Conservation (phyloP, 2,888 invertebrate species). For the Drosophila eohydei region DNA sequence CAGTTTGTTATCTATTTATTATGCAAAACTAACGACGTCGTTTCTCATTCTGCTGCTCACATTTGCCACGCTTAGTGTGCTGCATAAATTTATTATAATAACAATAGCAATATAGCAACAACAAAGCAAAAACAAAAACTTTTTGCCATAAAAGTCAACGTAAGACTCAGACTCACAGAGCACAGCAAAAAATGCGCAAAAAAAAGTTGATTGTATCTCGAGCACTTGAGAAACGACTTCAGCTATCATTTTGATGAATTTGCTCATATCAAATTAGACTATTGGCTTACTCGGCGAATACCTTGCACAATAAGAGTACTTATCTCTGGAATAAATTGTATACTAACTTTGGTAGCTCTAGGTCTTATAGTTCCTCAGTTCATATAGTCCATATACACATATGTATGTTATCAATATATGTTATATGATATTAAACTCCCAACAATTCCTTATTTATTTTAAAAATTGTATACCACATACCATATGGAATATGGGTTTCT, state of each 20-base stretch:
- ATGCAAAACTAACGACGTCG: conserved; percentile 60
- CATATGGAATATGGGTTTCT: neutral
- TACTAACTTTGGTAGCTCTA: neutral
- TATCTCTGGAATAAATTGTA: neutral
- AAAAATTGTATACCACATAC: neutral
- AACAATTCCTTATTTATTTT: no score
- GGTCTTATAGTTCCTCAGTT: neutral
- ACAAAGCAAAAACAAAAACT: conserved; percentile 37
- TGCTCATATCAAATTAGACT: neutral
- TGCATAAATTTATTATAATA: conserved; percentile 54
- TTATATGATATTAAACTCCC: no score
- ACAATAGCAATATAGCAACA: conserved; percentile 29
- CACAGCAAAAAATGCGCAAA: conserved; percentile 30
- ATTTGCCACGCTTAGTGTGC: conserved; percentile 29
- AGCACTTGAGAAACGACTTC: conserved; percentile 28
- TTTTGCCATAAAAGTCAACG: conserved; percentile 45
- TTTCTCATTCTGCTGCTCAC: conserved; percentile 29
- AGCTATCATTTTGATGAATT: conserved; percentile 23
- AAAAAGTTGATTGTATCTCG: conserved; percentile 40
- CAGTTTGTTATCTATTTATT: conserved; percentile 49
- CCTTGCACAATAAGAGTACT: no score
- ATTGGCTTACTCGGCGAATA: neutral
- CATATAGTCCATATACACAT: neutral
- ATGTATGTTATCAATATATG: no score
- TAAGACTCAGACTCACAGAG: conserved; percentile 34